Evolutionary conservation across 2,113 vertebrate genomes (phyloP), one percentile per base, ranked within the genome.

Genomic region (Daboia siamensis): DNA sequence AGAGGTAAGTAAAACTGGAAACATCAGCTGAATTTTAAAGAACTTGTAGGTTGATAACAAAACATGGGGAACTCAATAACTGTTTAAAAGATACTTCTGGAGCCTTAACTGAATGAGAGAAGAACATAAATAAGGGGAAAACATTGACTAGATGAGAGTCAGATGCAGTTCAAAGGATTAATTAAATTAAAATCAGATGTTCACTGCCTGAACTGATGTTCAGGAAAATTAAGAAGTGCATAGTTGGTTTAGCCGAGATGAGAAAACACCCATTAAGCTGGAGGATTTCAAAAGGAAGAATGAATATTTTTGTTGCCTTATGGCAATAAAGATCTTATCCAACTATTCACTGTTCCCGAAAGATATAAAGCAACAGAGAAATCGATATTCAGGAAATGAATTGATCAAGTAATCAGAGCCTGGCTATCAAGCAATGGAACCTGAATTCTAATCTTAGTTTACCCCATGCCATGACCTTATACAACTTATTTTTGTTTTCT

Each of bases 121-220:
- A 55, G 24, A 90, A n/a, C n/a, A 87, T 85, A 93, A 91, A 86
- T 46, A 93, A 51, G 56, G 29, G 21, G 21, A 24, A 95, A 90
- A 92, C 64, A 85, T 33, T 56, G 44, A 88, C 92, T 94, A 54
- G 46, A 48, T 90, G 26, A 57, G 88, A 89, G 69, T 90, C 91
- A 94, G 59, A 33, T 87, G 61, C 92, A 93, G 69, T 89, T 93
- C 29, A 91, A 89, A 54, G 48, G 54, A 61, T 44, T 29, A 91
- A 93, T 92, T 86, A 94, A 92, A 56, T 89, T 59, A 91, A 44
- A 92, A 7, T 88, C 39, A 94, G 48, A 51, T 91, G 74, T 69
- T 90, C 12, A 87, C 61, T 91, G 39, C 52, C 48, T 55, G 91
- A 92, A 85, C 0, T 91, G 55, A 24, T 87, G 48, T 24, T 87